A percentile compares a stretch with the other conserved stretches of the same genome.
Conservation (phyloP, 2,797 vertebrate species). For the Neosalanx taihuensis region DNA sequence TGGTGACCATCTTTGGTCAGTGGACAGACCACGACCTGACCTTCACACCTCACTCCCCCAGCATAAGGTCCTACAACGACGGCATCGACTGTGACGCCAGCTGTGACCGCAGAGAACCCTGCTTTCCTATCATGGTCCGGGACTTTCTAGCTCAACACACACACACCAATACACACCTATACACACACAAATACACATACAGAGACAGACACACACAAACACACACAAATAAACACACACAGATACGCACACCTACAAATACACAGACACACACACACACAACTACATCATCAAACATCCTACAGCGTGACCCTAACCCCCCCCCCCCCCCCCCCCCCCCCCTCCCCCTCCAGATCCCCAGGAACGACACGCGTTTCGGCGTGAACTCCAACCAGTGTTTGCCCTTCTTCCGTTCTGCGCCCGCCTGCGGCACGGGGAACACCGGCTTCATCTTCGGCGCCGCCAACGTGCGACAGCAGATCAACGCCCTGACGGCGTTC, state of each 20-base stretch:
- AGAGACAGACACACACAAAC: constrained; percentile 1
- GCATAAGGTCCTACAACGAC: constrained; percentile 61
- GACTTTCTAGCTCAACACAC: not conserved
- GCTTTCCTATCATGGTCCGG: constrained; percentile 78
- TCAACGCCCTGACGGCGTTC: constrained; percentile 81
- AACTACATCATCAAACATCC: not conserved
- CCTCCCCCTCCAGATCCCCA: constrained; percentile 83
- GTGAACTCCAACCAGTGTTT: constrained; percentile 65
- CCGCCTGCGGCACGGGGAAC: constrained; percentile 65
- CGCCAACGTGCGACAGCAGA: constrained; percentile 71
- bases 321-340: constrained; percentile 12
- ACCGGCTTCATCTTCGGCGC: constrained; percentile 51
- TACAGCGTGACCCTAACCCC: not conserved
- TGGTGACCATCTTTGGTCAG: constrained; percentile 84
- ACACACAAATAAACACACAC: not conserved
- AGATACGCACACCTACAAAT: not conserved
- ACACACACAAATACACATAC: constrained; percentile 4
- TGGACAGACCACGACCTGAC: constrained; percentile 82
- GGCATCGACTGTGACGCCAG: constrained; percentile 61
- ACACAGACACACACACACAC: not conserved
- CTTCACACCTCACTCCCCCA: constrained; percentile 74
- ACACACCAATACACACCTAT: not conserved
- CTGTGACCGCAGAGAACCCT: constrained; percentile 72
- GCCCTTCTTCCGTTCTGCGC: constrained; percentile 76
- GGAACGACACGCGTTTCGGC: constrained; percentile 56